Base-by-base conservation (phyloP, 2,888 invertebrate species). In the Phoronis australis region DNA sequence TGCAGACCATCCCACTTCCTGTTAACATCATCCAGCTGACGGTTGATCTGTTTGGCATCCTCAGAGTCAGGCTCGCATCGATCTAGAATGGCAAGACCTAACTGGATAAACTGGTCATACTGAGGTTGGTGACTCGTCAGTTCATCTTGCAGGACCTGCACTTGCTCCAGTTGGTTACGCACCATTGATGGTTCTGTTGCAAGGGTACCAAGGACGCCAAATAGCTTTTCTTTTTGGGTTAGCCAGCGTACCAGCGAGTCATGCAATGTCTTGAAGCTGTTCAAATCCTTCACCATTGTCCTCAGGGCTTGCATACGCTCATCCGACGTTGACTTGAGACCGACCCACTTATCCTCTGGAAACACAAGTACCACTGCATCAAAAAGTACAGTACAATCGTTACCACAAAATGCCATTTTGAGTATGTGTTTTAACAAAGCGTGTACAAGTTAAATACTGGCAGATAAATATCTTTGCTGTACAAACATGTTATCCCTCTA, bases 101-200 rank as follows among this genome's bases (percentile, higher is more conserved):
- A 83, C 59, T 88, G 86, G 60, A 90, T 85, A 58, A 95, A 80
- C 70, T 91, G 89, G 52, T 88, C 85, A 53, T 95, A 79, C 62
- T 91, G 88, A 0, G 93, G 91, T 70, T 94, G 90, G 75, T 96
- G 94, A 0, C 88, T 86, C 52, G 90, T 84, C 82, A 95, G 89
- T 79, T 97, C 96, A 75, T 96, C 96, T 53, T 94, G 85, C 42
- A 97, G 81, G 0, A 96, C 93, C 82, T 93, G 64, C 42, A 82
- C 81, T 82, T 93, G 93, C 71, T 94, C 92, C 20, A 94, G 89
- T 82, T 96, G 96, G 35, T 90, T 92, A 70, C 91, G 89, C 2
- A 95, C 91, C 87, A 95, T 90, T 47, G 93, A 83, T 0, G 94
- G 91, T 77, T 97, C 96, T 0, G 93, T 90, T 0, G 94, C 93